These are phyloP conservation scores for Dryoscopus gambensis DNA, from an alignment of 2,113 vertebrate species.

Conservation along the genomic window DNA sequence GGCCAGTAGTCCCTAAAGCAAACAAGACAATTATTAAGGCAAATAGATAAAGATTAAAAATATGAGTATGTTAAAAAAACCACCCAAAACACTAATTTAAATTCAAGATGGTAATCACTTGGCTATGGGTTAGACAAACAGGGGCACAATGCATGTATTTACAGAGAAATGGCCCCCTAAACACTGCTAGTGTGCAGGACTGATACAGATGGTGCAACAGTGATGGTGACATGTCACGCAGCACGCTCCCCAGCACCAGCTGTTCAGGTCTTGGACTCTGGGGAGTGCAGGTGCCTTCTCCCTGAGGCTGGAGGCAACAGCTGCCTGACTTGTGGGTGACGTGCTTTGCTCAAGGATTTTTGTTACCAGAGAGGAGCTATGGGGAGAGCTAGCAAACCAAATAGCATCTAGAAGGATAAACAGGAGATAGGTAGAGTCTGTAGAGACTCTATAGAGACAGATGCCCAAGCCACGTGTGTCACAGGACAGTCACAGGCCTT, in stretches of 20 bases:
- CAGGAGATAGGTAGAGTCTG: not conserved
- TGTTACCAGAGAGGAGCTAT: not conserved
- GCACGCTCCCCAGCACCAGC: not conserved
- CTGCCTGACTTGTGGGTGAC: not conserved
- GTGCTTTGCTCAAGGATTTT: not conserved
- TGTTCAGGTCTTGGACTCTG: not conserved
- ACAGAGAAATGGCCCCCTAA: not conserved
- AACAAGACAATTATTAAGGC: not conserved
- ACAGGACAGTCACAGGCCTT: not conserved
- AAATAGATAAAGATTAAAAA: not conserved
- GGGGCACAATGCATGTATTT: not conserved
- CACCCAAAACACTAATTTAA: not conserved
- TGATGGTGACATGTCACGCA: not conserved
- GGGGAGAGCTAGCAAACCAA: not conserved
- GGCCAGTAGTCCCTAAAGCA: constrained; percentile 80
- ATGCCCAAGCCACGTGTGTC: not conserved
- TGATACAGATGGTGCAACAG: not conserved
- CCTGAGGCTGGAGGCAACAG: not conserved
- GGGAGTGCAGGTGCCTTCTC: not conserved
- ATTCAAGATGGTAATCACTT: not conserved
- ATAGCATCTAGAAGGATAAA: not conserved
- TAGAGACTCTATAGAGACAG: not conserved
- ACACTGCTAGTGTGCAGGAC: not conserved
- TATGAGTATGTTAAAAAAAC: not conserved
- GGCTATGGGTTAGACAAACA: not conserved